Conservation (phyloP, 2,113 vertebrate species). For the human (Homo sapiens) region GRCh38 chr7:29677501-29678000, state of each 20-base stretch:
- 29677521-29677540: background rate
- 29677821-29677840: background rate
- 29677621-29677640: background rate
- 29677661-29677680: background rate
- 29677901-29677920: background rate
- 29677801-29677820: background rate
- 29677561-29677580: background rate
- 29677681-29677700: background rate
- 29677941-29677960: background rate
- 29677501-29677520: background rate
- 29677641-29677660: background rate
- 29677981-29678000: background rate
- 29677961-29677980: background rate
- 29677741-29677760: background rate
- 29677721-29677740: background rate
- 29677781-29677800: background rate
- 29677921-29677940: background rate
- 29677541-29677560: background rate
- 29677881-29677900: background rate
- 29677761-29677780: background rate
- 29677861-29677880: background rate
- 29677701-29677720: background rate
- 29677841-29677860: background rate
- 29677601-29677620: background rate
- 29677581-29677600: background rate